Evolutionary conservation across 2,888 invertebrate genomes (phyloP).

Genomic region (Bruchidius siliquastri): DNA sequence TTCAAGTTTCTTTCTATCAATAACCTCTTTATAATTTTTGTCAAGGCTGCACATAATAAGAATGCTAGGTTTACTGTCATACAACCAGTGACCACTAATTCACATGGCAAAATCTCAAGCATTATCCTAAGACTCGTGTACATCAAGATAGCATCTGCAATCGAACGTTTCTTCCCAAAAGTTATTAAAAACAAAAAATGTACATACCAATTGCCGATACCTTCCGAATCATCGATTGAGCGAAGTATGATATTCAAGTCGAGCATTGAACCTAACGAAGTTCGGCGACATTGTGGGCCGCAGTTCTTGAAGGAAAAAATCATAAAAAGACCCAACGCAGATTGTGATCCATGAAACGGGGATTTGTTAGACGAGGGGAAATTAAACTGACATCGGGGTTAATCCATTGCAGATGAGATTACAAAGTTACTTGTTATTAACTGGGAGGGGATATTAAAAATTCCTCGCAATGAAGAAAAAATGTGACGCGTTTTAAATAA

Average conservation of each 20-base stretch:
- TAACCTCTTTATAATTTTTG: too few relatives aligned
- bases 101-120: too few relatives aligned
- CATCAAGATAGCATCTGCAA: neutral
- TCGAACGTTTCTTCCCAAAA: neutral
- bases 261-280: neutral
- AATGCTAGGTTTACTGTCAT: too few relatives aligned
- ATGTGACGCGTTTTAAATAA: neutral
- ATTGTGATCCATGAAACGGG: neutral
- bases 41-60: too few relatives aligned
- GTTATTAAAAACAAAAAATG: neutral
- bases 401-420: neutral
- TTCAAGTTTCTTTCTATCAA: too few relatives aligned
- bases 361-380: neutral
- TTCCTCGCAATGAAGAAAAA: neutral
- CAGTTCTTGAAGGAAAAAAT: neutral
- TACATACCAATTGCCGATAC: neutral
- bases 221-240: neutral
- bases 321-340: neutral
- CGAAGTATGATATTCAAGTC: neutral
- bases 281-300: neutral
- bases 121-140: too few relatives aligned
- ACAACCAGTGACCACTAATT: too few relatives aligned
- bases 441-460: neutral
- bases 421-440: neutral
- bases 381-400: neutral